Conservation (phyloP, 2,797 vertebrate genomes). For the Leptoclinus maculatus region DNA sequence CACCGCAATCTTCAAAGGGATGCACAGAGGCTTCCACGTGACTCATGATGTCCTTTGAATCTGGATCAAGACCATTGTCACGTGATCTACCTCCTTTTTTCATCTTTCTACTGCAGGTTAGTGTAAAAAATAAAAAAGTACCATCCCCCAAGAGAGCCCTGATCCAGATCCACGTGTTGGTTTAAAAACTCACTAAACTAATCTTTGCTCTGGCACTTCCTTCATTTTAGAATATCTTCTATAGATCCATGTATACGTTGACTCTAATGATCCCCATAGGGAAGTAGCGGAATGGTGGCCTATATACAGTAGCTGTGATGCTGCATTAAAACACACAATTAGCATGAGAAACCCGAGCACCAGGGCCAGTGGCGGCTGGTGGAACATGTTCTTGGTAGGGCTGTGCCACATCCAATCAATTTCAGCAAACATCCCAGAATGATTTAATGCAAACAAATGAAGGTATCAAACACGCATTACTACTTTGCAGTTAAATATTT, state of each 20-base stretch:
- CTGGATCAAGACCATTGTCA: slow-evolving; percentile 45
- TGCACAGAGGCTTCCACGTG: slow-evolving; percentile 36
- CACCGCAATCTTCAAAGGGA: slow-evolving; percentile 69
- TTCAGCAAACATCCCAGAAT: too few species aligned
- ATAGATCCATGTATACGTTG: slow-evolving; percentile 22
- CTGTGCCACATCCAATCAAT: too few species aligned
- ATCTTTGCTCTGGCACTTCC: background rate
- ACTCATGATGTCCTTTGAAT: slow-evolving; percentile 42
- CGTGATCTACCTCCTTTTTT: slow-evolving; percentile 4
- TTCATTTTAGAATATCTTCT: background rate
- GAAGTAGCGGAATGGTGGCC: slow-evolving; percentile 10
- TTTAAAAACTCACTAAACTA: background rate
- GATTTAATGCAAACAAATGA: too few species aligned
- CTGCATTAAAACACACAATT: slow-evolving; percentile 32
- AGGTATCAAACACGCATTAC: too few species aligned
- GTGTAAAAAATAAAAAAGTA: background rate
- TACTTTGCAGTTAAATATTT: too few species aligned
- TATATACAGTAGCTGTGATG: slow-evolving; percentile 14
- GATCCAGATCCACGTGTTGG: background rate
- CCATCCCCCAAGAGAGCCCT: background rate
- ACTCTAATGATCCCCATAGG: slow-evolving; percentile 40
- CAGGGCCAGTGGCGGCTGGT: too few species aligned
- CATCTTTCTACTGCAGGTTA: slow-evolving; percentile 5
- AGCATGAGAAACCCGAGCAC: slow-evolving; percentile 25
- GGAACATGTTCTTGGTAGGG: too few species aligned